Base-by-base conservation (phyloP, 2,888 invertebrate species). In the Netelia melanura region DNA sequence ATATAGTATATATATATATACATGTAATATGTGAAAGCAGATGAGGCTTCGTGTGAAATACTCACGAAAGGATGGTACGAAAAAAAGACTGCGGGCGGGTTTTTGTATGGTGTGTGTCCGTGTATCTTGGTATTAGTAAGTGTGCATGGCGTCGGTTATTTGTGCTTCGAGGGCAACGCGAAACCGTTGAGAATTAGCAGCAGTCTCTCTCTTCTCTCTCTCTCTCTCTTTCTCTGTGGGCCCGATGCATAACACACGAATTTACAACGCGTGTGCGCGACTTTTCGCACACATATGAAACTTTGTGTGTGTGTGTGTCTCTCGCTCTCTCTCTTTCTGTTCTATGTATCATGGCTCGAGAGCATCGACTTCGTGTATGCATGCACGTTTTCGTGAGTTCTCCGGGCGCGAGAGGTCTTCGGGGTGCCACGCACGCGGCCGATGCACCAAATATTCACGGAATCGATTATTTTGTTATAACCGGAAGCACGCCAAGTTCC, bases 151-250 rank as follows among this genome's bases (percentile, higher is more conserved):
- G 82, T 85, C 82, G 85, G 85, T 87, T 87, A 85, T 86, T 87
- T 86, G 87, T 87, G 86, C 87, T 87, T 86, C 85, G 86, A 87
- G 86, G 83, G 84, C 85, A 85, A 86, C 81, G 85, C 81, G 85
- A 85, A 85, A 81, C 87, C 87, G 87, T 87, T 87, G 87, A 87
- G 86, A 87, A 87, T 86, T 87, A 87, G 87, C 86, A 85, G 87
- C 86, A 82, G 85, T 85, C 85, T 79, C 58, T 30, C 30, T 30
- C 30, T 5, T 5, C 30, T 30, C 30, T 30, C 30, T 30, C 30
- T 30, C 30, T 30, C 30, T 30, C 30, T 30, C 30, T 30, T 5
- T 30, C 30, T 30, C 70, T 62, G 43, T 71, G 71, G 79, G 79
- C 71, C 71, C 44, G 71, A 79, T 79, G 79, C 79, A 79, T 71